Percentiles rank a stretch among this genome's conserved stretches.
These are phyloP conservation scores for Tetramorium alpestre DNA, from an alignment of 1,140 invertebrate genomes.

Conservation along the genomic window DNA sequence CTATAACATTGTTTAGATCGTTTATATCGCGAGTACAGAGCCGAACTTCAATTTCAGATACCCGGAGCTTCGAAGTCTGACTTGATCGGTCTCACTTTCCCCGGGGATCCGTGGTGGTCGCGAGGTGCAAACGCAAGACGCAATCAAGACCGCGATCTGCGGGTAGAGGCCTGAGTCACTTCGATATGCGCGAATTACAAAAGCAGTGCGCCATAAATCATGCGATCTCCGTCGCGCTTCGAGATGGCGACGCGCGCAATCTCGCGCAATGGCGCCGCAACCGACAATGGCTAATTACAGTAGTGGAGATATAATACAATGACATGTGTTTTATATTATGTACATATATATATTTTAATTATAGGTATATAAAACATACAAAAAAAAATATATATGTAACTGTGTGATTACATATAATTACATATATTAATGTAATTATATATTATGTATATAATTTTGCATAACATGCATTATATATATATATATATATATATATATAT, in stretches of 20 bases:
- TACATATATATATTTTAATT: too few relatives aligned
- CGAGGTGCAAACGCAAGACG: not conserved
- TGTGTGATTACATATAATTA: not conserved
- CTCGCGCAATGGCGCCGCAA: constrained; percentile 34
- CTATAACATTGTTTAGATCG: not conserved
- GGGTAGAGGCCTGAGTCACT: constrained; percentile 11
- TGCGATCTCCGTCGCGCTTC: constrained; percentile 38
- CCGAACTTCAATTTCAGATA: not conserved
- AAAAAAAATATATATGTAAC: too few relatives aligned
- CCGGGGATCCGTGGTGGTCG: not conserved
- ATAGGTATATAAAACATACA: too few relatives aligned
- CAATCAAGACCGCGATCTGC: not conserved
- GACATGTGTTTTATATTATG: not conserved
- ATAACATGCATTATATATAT: not conserved
- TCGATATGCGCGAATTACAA: constrained; percentile 51
- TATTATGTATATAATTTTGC: too few relatives aligned
- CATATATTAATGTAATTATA: not conserved
- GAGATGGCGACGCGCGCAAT: constrained; percentile 44
- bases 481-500: not conserved
- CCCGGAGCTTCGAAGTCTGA: not conserved
- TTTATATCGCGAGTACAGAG: not conserved
- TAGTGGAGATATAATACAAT: not conserved
- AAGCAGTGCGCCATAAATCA: constrained; percentile 54
- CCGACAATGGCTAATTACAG: not conserved
- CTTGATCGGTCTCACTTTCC: not conserved